Conservation (phyloP, 2,113 vertebrate species). For the Ictidomys tridecemlineatus region DNA sequence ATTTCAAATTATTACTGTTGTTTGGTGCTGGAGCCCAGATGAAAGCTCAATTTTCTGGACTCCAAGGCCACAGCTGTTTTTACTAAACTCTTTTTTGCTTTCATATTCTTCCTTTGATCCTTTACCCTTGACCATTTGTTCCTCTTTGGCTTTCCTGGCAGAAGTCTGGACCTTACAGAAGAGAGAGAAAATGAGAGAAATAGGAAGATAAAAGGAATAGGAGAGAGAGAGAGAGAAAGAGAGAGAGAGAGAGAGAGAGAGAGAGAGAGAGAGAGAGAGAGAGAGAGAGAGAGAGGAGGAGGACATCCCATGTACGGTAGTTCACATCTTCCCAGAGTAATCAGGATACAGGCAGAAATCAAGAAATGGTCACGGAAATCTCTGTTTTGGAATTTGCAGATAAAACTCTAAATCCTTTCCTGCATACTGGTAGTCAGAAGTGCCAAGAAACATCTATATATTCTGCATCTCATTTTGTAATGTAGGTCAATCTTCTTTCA, state of each 20-base stretch:
- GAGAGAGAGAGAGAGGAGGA: no score
- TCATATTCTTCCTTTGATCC: background rate
- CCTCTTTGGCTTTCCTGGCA: background rate
- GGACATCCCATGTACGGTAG: no score
- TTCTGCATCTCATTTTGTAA: background rate
- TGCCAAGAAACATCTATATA: background rate
- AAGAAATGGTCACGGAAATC: background rate
- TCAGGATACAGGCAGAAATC: background rate
- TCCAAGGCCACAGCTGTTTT: background rate
- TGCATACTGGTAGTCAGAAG: background rate
- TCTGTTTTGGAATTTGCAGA: background rate
- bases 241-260: no score
- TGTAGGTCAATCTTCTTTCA: background rate
- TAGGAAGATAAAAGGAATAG: background rate
- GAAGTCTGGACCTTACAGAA: background rate
- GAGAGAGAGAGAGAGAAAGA: no score
- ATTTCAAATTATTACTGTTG: background rate
- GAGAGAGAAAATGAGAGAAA: background rate
- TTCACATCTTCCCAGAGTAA: background rate
- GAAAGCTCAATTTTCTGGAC: background rate
- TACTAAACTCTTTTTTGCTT: background rate
- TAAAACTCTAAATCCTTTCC: background rate
- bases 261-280: background rate
- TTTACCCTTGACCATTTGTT: background rate
- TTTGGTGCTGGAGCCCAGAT: background rate